phyloP scores from a whole-genome alignment of 2,797 vertebrate species.

The Tokudaia muenninki region DNA sequence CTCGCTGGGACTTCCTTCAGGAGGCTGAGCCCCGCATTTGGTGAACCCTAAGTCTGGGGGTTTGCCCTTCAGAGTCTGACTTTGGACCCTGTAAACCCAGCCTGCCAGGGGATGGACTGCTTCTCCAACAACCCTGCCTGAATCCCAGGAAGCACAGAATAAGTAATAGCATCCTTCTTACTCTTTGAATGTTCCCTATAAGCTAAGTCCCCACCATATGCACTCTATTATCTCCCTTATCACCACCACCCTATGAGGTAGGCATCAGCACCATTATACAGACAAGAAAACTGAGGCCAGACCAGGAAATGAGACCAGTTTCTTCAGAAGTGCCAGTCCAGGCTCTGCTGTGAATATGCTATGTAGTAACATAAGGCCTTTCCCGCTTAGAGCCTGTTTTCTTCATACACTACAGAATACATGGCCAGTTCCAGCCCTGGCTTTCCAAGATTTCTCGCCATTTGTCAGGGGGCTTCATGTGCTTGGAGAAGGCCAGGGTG shows the following conservation, averaged over 20 bases:
- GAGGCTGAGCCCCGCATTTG: not conserved
- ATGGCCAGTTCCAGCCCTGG: not conserved
- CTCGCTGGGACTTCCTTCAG: slow-evolving; percentile 43
- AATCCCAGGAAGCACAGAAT: not conserved
- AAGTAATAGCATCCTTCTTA: not conserved
- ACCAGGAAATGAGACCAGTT: not conserved
- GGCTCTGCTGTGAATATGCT: not conserved
- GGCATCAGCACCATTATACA: slow-evolving; percentile 22
- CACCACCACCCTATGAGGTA: not conserved
- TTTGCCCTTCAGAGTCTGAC: slow-evolving; percentile 7
- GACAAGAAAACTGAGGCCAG: slow-evolving; percentile 29
- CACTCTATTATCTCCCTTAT: not conserved
- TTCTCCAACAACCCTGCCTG: not conserved
- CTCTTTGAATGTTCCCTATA: not conserved
- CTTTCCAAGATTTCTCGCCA: not conserved
- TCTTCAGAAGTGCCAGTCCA: not conserved
- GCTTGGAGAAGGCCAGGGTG: not conserved
- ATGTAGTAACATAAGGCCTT: not conserved
- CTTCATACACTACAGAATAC: slow-evolving; percentile 17
- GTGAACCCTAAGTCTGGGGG: not conserved
- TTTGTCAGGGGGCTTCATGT: slow-evolving; percentile 5
- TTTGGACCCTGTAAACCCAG: not conserved
- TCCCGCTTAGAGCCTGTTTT: slow-evolving; percentile 1
- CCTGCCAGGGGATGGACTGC: not conserved
- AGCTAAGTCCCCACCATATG: not conserved